Evolutionary conservation across 2,888 invertebrate species (phyloP), one percentile per base, ranked within the genome.

Genomic region (Dryococelus australis): DNA sequence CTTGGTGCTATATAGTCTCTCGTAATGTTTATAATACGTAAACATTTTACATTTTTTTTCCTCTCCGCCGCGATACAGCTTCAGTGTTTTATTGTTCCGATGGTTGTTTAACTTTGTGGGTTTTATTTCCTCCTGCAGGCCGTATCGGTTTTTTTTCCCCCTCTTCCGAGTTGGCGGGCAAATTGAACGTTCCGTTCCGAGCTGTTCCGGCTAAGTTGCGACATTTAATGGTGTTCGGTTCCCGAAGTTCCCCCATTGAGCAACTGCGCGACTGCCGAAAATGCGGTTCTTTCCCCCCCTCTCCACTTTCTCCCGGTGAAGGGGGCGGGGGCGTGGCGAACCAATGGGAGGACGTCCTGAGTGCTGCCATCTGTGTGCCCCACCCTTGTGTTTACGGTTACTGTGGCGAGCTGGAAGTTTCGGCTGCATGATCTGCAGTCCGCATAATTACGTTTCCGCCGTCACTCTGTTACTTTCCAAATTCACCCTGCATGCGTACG

Each of bases 181-280:
- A 65, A 65, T 65, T 65, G 65, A 65, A 65, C 65, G 65, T 65
- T 65, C 65, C 65, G 65, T 65, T 65, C 65, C 65, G n/a, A 65
- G 65, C 24, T 65, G 16, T 65, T n/a, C 65, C 65, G 65, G 13
- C 65, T 8, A 65, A 65, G 65, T 65, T 65, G 65, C 65, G 65
- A 65, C 65, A 8, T 65, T 65, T 65, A 65, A 65, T 65, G 65
- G 65, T 16, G 65, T 65, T 65, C 65, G 65, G 65, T 65, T 65
- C 20, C 51, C 65, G 24, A 65, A 65, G 65, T 65, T 65, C 65
- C 24, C 24, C 65, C 65, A 65, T 65, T 65, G 65, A 65, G 65
- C 65, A 65, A 65, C 24, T 65, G 65, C 65, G 24, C 65, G 24
- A 65, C 65, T 65, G 65, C 65, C 20, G 65, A 65, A 24, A 65